phyloP scores from a whole-genome alignment of 2,113 vertebrate genomes.

The Poeciliopsis turrubarensis region DNA sequence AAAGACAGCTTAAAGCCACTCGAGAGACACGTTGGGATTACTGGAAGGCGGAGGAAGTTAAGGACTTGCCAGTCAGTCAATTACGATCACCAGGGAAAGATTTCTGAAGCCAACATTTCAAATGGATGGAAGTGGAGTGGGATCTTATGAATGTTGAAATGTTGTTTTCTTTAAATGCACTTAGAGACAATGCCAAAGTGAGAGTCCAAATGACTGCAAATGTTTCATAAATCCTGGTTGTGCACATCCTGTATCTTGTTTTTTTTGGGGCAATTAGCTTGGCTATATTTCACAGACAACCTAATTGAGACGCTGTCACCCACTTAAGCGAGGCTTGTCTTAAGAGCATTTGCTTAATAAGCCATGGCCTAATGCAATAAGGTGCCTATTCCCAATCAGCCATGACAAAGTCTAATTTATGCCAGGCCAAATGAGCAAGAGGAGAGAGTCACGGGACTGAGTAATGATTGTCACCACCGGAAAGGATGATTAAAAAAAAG shows the following conservation, averaged over 20 bases:
- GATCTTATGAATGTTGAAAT: slow-evolving; percentile 32
- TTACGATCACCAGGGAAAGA: slow-evolving; percentile 66
- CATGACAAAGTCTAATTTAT: slow-evolving; percentile 82
- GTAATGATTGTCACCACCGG: slow-evolving; percentile 50
- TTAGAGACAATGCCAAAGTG: slow-evolving; percentile 36
- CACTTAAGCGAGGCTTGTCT: slow-evolving; percentile 81
- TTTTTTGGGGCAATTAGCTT: slow-evolving; percentile 71
- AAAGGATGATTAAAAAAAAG: slow-evolving; percentile 51
- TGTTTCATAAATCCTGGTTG: slow-evolving; percentile 28
- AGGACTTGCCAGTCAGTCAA: slow-evolving; percentile 72
- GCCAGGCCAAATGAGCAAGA: slow-evolving; percentile 64
- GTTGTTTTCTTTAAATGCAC: slow-evolving; percentile 30
- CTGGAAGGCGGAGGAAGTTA: slow-evolving; percentile 72
- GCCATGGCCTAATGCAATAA: slow-evolving; percentile 82
- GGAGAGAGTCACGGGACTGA: slow-evolving; percentile 47
- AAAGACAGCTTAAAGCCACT: slow-evolving; percentile 74
- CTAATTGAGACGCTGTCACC: slow-evolving; percentile 81
- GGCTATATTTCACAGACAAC: slow-evolving; percentile 69
- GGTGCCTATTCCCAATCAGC: slow-evolving; percentile 82
- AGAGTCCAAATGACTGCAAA: slow-evolving; percentile 35
- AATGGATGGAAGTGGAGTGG: slow-evolving; percentile 31
- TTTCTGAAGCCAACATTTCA: slow-evolving; percentile 64
- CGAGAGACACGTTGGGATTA: slow-evolving; percentile 71
- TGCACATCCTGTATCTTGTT: slow-evolving; percentile 36
- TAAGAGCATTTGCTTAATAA: slow-evolving; percentile 83